These are phyloP conservation scores for Junonia oenone DNA, from an alignment of 2,888 invertebrate genomes.

Conservation along the genomic window DNA sequence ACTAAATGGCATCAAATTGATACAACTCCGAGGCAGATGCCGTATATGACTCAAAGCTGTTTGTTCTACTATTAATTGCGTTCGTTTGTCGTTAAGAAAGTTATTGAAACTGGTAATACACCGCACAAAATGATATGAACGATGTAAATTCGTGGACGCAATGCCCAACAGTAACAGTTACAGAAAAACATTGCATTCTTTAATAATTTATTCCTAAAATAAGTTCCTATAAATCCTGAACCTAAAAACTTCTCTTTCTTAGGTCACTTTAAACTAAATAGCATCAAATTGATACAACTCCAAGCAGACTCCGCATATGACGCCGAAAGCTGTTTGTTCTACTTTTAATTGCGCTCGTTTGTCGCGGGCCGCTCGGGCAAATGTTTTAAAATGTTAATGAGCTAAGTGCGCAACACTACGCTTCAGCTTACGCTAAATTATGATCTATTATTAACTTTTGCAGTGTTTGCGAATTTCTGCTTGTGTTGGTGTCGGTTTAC, in stretches of 20 bases:
- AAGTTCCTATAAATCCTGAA: too few species aligned
- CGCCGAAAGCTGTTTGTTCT: background rate
- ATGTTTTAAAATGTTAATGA: constrained; percentile 14
- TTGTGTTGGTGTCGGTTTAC: too few species aligned
- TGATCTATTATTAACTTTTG: background rate
- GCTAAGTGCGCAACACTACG: constrained; percentile 7
- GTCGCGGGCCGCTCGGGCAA: constrained; percentile 2
- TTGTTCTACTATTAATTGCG: constrained; percentile 7
- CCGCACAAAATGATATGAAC: too few species aligned
- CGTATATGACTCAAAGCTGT: constrained; percentile 6
- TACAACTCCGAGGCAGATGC: constrained; percentile 9
- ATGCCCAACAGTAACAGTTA: too few species aligned
- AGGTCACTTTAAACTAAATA: too few species aligned
- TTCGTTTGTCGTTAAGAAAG: constrained; percentile 11
- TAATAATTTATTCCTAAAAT: too few species aligned
- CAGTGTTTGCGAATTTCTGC: too few species aligned
- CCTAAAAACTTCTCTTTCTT: too few species aligned
- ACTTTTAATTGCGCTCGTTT: constrained; percentile 9
- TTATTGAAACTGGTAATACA: too few species aligned
- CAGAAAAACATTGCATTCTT: too few species aligned
- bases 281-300: constrained; percentile 10
- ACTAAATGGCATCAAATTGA: constrained; percentile 2
- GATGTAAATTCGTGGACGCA: too few species aligned
- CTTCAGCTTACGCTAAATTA: background rate
- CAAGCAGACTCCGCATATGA: constrained; percentile 10